A percentile compares a stretch with the other conserved stretches of the same genome.
Conservation (phyloP, 2,888 invertebrate species). For the Cataglyphis albicans region DNA sequence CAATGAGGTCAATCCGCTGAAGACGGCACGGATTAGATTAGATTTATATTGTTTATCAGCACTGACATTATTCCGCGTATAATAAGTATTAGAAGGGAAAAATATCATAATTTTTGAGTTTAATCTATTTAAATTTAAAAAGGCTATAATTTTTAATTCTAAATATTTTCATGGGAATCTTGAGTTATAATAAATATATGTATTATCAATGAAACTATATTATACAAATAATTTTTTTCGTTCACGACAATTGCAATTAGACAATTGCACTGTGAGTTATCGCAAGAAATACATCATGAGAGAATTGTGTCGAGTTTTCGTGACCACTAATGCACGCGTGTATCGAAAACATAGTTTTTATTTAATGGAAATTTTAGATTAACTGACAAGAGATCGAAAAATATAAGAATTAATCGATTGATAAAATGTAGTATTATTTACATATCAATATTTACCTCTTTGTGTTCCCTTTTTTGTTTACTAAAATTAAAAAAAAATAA, state of each 20-base stretch:
- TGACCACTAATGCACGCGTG: not conserved
- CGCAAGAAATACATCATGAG: constrained; percentile 19
- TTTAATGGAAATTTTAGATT: not conserved
- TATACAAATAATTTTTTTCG: constrained; percentile 17
- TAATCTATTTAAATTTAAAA: not conserved
- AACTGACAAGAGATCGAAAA: not conserved
- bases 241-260: constrained; percentile 24
- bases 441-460: not conserved
- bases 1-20: not conserved
- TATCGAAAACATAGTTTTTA: constrained; percentile 18
- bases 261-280: constrained; percentile 14
- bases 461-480: not conserved
- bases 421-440: not conserved
- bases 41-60: not conserved
- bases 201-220: not conserved
- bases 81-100: not conserved
- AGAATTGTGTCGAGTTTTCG: constrained; percentile 8
- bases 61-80: not conserved
- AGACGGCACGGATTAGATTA: constrained; percentile 30
- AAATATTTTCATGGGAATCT: not conserved
- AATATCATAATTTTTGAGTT: not conserved
- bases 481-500: not conserved
- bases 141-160: not conserved
- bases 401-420: constrained; percentile 10
- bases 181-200: not conserved